phyloP scores from a whole-genome alignment of 2,888 invertebrate species.

The Scelioninae gen. 1 region DNA sequence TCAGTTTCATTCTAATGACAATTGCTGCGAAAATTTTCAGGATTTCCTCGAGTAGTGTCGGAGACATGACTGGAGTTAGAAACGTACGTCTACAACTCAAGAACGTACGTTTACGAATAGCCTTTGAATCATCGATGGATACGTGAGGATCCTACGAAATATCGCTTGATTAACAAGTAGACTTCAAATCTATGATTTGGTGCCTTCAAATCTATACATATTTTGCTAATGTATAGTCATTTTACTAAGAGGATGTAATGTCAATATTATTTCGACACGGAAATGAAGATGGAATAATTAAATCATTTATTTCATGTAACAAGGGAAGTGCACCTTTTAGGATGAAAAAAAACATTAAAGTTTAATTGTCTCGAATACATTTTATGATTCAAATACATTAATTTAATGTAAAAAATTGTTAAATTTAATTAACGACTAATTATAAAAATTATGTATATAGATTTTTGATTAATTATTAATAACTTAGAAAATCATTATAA shows the following conservation, averaged over 20 bases:
- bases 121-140: slow-evolving; percentile 60
- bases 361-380: too few relatives aligned
- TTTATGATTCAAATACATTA: too few relatives aligned
- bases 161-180: slow-evolving; percentile 61
- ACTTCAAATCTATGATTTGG: slow-evolving; percentile 65
- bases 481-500: too few relatives aligned
- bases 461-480: too few relatives aligned
- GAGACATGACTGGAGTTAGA: slow-evolving; percentile 66
- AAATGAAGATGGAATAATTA: slow-evolving; percentile 16
- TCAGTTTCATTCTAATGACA: slow-evolving; percentile 70
- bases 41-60: slow-evolving; percentile 63
- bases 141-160: slow-evolving; percentile 67
- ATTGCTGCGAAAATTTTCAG: slow-evolving; percentile 66
- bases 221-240: slow-evolving; percentile 14
- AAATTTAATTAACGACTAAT: too few relatives aligned
- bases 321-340: too few relatives aligned
- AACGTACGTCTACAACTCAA: slow-evolving; percentile 52
- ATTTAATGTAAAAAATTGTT: too few relatives aligned
- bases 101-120: slow-evolving; percentile 65
- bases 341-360: too few relatives aligned
- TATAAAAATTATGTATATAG: too few relatives aligned
- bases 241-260: too few relatives aligned
- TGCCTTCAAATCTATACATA: slow-evolving; percentile 44
- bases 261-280: background rate
- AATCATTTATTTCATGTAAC: too few relatives aligned